Conservation (phyloP, 2,888 invertebrate species). For the Apomyelois bistriatella region DNA sequence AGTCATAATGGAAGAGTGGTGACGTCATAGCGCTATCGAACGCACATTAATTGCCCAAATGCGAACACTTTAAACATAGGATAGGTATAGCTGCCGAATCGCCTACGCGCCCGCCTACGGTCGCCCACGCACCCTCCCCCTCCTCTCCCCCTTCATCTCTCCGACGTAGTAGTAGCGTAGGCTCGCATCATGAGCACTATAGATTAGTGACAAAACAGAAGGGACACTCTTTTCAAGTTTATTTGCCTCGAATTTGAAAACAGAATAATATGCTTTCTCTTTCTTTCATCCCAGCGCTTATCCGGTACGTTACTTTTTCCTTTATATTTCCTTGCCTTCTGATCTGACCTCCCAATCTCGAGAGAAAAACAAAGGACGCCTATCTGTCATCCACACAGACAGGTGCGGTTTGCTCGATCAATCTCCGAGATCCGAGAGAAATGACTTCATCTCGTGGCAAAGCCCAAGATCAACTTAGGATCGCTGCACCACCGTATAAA, state of each 20-base stretch:
- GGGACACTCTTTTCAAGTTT: background rate
- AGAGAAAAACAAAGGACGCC: no score
- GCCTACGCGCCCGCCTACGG: constrained; percentile 49
- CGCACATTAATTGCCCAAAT: constrained; percentile 60
- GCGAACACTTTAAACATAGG: constrained; percentile 35
- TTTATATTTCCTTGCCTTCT: no score
- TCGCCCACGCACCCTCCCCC: constrained; percentile 32
- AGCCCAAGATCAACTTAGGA: no score
- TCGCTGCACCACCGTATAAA: no score
- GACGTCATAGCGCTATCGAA: constrained; percentile 40
- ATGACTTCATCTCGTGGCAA: no score
- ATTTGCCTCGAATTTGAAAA: background rate
- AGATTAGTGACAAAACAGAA: constrained; percentile 19
- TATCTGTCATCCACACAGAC: no score
- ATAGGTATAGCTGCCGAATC: constrained; percentile 43
- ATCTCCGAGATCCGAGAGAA: no score
- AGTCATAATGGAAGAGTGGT: constrained; percentile 19
- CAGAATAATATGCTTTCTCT: no score
- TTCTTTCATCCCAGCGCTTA: no score
- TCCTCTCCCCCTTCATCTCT: constrained; percentile 32
- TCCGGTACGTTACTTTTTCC: no score
- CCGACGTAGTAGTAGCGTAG: constrained; percentile 52
- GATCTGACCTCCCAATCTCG: no score
- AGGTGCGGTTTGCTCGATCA: no score
- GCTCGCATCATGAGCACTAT: constrained; percentile 29